A percentile compares a stretch with the other conserved stretches of the same genome.
Evolutionary conservation across 2,113 vertebrate species (phyloP).

Genomic region (Pangasianodon gigas): DNA sequence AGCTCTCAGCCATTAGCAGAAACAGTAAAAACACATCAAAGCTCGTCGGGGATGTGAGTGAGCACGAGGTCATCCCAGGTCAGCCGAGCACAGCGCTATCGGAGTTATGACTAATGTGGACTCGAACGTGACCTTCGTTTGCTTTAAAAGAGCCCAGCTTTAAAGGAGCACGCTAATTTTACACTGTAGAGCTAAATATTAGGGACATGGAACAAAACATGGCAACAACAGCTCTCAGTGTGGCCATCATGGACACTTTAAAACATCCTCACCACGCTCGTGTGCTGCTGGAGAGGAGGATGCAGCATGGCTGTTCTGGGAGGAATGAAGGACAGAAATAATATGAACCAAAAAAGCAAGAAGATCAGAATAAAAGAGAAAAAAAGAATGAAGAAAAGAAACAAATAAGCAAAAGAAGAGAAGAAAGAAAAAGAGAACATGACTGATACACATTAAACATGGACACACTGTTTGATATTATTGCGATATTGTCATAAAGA

Average conservation of each 20-base stretch:
- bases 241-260: neutral
- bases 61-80: conserved; percentile 26
- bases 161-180: conserved; percentile 11
- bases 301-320: neutral
- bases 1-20: conserved; percentile 55
- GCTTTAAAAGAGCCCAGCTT: neutral
- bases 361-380: neutral
- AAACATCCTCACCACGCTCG: neutral
- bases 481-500: neutral
- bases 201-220: neutral
- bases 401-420: neutral
- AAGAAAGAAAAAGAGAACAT: neutral
- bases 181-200: neutral
- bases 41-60: conserved; percentile 35
- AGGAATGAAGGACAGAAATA: neutral
- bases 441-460: neutral
- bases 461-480: neutral
- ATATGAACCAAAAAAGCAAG: neutral
- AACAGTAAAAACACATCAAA: conserved; percentile 43
- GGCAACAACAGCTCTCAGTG: neutral
- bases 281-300: neutral
- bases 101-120: conserved; percentile 22
- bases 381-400: neutral
- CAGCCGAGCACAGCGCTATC: conserved; percentile 26
- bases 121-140: neutral